Percentiles rank a stretch among this genome's conserved stretches.
Evolutionary conservation across 2,888 invertebrate species (phyloP).

Genomic region (Baronia brevicornis): DNA sequence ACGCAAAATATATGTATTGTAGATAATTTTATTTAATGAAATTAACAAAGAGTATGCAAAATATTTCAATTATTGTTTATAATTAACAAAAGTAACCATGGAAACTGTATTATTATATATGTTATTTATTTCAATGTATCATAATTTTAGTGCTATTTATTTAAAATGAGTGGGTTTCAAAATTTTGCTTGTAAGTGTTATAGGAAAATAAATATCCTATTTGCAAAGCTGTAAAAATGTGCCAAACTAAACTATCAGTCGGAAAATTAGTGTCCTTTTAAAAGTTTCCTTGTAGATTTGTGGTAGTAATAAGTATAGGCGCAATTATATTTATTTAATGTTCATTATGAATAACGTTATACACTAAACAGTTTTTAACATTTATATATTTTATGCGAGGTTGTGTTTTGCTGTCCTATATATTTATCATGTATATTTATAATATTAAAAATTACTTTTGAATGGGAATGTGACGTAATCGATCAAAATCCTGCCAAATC

Average conservation of each 20-base stretch:
- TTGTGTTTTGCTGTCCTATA: slow-evolving; percentile 45
- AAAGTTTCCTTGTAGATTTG: slow-evolving; percentile 17
- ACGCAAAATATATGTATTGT: slow-evolving; percentile 12
- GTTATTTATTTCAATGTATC: slow-evolving; percentile 4
- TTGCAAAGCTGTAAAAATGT: slow-evolving; percentile 10
- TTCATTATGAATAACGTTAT: slow-evolving; percentile 18
- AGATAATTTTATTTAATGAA: slow-evolving; percentile 17
- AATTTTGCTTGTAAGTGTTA: slow-evolving; percentile 14
- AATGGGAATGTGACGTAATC: slow-evolving; percentile 61
- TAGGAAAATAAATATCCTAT: slow-evolving; percentile 9
- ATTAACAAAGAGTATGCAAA: slow-evolving; percentile 7
- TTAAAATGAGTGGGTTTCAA: slow-evolving; percentile 6
- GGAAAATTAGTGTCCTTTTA: slow-evolving; percentile 14
- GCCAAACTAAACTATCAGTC: slow-evolving; percentile 12
- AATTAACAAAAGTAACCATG: slow-evolving; percentile 1
- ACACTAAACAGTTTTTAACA: slow-evolving; percentile 19
- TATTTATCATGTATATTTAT: slow-evolving; percentile 38
- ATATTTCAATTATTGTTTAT: slow-evolving; percentile 1
- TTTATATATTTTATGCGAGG: slow-evolving; percentile 52
- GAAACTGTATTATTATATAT: slow-evolving; percentile 7
- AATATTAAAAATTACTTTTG: slow-evolving; percentile 33
- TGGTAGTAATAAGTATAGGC: slow-evolving; percentile 15
- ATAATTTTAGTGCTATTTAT: slow-evolving; percentile 4
- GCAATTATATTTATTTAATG: slow-evolving; percentile 26
- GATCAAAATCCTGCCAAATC: slow-evolving; percentile 71